Conservation (phyloP, 2,113 vertebrate genomes). For the Atlantisia rogersi region DNA sequence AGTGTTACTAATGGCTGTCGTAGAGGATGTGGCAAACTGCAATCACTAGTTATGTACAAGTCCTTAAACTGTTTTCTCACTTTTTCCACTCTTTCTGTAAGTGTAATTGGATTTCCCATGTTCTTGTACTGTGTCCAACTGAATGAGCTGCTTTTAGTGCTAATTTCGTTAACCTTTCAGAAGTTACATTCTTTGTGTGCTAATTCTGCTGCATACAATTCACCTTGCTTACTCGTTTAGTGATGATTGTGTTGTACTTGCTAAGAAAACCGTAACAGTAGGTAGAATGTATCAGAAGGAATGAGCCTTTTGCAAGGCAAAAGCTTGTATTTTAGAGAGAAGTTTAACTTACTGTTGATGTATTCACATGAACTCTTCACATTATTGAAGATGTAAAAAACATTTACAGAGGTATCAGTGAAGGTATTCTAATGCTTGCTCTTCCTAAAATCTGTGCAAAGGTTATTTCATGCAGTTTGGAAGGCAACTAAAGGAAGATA, state of each 20-base stretch:
- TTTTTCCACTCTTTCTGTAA: neutral
- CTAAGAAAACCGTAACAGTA: neutral
- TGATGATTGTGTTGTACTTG: neutral
- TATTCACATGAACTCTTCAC: neutral
- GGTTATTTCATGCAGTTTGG: neutral
- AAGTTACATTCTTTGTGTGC: neutral
- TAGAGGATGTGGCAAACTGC: neutral
- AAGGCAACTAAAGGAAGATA: neutral
- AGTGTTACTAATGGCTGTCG: neutral
- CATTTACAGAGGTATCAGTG: conserved; percentile 25
- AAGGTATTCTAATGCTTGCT: conserved; percentile 31
- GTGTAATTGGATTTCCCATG: neutral
- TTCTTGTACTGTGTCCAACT: neutral
- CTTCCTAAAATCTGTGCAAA: neutral
- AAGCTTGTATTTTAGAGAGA: neutral
- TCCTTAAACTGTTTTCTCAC: neutral
- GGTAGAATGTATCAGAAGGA: neutral
- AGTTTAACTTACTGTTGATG: neutral
- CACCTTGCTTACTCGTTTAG: neutral
- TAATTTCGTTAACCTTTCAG: neutral
- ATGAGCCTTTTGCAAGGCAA: neutral
- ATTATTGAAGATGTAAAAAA: neutral
- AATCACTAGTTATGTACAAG: neutral
- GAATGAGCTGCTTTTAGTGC: neutral
- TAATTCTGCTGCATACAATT: neutral